These are phyloP conservation scores for Chinchilla lanigera DNA, from an alignment of 2,113 vertebrate genomes.

Conservation along the genomic window DNA sequence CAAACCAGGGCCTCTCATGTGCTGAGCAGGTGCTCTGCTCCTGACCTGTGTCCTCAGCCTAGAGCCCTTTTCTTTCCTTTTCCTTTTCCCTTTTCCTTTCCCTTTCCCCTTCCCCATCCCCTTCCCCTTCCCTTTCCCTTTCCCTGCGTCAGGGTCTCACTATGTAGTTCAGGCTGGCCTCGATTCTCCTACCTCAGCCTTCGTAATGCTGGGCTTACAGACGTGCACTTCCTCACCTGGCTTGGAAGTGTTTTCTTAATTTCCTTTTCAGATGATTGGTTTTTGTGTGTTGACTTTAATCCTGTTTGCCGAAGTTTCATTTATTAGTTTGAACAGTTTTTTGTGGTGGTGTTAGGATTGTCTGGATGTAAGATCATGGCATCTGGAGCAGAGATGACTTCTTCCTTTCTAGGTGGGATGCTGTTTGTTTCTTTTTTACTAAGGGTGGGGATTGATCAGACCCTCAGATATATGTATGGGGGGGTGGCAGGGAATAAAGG, in stretches of 20 bases:
- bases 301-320: neutral
- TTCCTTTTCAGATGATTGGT: neutral
- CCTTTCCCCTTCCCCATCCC: too few relatives aligned
- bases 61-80: neutral
- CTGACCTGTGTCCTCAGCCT: neutral
- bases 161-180: too few relatives aligned
- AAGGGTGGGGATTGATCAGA: too few relatives aligned
- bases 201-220: too few relatives aligned
- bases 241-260: too few relatives aligned
- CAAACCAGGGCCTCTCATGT: neutral
- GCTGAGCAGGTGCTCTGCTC: neutral
- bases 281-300: neutral
- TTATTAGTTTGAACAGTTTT: neutral
- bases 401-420: neutral
- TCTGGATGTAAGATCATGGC: neutral
- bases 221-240: too few relatives aligned
- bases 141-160: too few relatives aligned
- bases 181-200: too few relatives aligned
- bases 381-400: neutral
- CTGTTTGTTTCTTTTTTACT: neutral
- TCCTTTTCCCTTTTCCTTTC: too few relatives aligned
- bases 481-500: too few relatives aligned
- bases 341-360: neutral
- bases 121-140: too few relatives aligned
- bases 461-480: too few relatives aligned